These are phyloP conservation scores for Callimorpha dominula DNA, from an alignment of 2,888 invertebrate species.

Conservation along the genomic window DNA sequence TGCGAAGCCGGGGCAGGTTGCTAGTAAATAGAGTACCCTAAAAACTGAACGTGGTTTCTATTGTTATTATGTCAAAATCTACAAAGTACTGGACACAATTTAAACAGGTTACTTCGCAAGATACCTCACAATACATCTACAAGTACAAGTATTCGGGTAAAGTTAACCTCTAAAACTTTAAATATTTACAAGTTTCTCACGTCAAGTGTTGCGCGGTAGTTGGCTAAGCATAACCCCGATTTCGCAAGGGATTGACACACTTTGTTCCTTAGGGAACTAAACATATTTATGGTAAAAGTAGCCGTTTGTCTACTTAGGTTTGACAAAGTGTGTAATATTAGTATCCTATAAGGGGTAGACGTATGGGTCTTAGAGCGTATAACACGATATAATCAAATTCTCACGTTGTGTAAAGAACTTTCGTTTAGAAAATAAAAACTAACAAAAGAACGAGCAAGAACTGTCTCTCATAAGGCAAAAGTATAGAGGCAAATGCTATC, in stretches of 20 bases:
- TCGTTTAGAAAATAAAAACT: too few species aligned
- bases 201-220: slow-evolving; percentile 35
- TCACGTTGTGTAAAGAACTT: too few species aligned
- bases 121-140: background rate
- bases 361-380: too few species aligned
- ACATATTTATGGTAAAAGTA: slow-evolving; percentile 25
- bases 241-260: slow-evolving; percentile 21
- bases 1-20: too few species aligned
- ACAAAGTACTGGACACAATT: background rate
- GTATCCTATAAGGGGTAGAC: too few species aligned
- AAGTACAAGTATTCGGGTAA: slow-evolving; percentile 13
- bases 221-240: slow-evolving; percentile 17
- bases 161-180: slow-evolving; percentile 30
- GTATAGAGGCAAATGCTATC: too few species aligned
- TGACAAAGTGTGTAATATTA: slow-evolving; percentile 1
- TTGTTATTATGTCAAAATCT: background rate
- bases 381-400: too few species aligned
- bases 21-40: too few species aligned
- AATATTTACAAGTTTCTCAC: slow-evolving; percentile 41
- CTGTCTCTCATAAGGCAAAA: too few species aligned
- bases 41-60: background rate
- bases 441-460: too few species aligned
- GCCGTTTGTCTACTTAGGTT: slow-evolving; percentile 5
- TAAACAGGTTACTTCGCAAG: background rate
- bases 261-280: slow-evolving; percentile 20